phyloP scores from a whole-genome alignment of 2,113 vertebrate genomes.

The Xiphorhynchus elegans region DNA sequence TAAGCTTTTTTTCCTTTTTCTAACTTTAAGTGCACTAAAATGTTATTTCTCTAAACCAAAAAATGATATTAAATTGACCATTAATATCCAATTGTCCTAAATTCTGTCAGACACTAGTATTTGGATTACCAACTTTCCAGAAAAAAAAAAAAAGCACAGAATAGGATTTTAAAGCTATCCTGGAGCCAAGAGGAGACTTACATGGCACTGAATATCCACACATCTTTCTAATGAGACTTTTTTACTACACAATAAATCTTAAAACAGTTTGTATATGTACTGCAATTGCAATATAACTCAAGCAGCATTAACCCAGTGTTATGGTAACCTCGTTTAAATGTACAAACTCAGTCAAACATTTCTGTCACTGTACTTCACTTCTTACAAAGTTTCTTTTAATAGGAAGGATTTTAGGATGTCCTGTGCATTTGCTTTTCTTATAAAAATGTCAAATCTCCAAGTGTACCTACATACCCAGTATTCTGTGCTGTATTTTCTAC shows the following conservation, averaged over 20 bases:
- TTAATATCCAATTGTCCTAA: not conserved
- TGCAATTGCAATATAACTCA: conserved; percentile 17
- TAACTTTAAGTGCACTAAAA: not conserved
- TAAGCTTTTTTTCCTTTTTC: not conserved
- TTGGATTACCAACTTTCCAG: not conserved
- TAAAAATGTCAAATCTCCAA: conserved; percentile 13
- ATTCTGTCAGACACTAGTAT: not conserved
- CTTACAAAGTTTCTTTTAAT: not conserved
- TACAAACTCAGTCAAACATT: not conserved
- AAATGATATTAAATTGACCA: not conserved
- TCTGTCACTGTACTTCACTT: not conserved
- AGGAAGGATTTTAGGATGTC: conserved; percentile 30
- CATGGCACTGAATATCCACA: not conserved
- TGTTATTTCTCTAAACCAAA: not conserved
- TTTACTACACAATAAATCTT: conserved; percentile 45
- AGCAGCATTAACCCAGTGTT: conserved; percentile 24
- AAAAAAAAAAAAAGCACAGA: not conserved
- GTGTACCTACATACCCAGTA: conserved; percentile 8
- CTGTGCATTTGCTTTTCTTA: not conserved
- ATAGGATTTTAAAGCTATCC: not conserved
- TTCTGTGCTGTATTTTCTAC: conserved; percentile 1
- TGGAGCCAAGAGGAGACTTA: not conserved
- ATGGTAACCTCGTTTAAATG: conserved; percentile 9
- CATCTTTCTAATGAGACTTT: conserved; percentile 48
- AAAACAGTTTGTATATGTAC: conserved; percentile 4